A percentile compares a stretch with the other conserved stretches of the same genome.
Evolutionary conservation across 2,888 invertebrate genomes (phyloP).

Genomic region (Polietes domitor): DNA sequence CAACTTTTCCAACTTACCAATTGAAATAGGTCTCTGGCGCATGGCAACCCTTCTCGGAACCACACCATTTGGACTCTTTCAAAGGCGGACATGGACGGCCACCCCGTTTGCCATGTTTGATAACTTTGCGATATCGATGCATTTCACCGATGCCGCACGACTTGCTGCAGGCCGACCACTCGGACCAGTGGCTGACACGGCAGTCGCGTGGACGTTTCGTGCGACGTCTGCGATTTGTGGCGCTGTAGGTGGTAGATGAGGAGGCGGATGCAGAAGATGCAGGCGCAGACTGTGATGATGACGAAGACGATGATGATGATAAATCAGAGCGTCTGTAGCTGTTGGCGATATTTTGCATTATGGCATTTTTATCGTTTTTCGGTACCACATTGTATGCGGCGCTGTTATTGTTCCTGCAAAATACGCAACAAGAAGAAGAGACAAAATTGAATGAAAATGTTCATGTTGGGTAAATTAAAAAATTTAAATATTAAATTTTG

Average conservation of each 20-base stretch:
- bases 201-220: slow-evolving; percentile 86
- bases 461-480: not conserved
- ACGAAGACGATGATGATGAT: slow-evolving; percentile 75
- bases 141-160: slow-evolving; percentile 95
- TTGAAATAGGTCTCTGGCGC: slow-evolving; percentile 83
- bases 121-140: slow-evolving; percentile 88
- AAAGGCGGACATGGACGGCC: slow-evolving; percentile 92
- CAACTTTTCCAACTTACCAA: slow-evolving; percentile 82
- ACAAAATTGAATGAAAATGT: not conserved
- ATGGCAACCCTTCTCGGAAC: slow-evolving; percentile 87
- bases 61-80: slow-evolving; percentile 93
- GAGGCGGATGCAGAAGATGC: slow-evolving; percentile 66
- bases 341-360: slow-evolving; percentile 87
- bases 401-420: slow-evolving; percentile 74
- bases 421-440: not conserved
- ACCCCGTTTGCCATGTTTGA: slow-evolving; percentile 89
- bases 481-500: not conserved
- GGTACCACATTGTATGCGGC: slow-evolving; percentile 72
- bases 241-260: slow-evolving; percentile 75
- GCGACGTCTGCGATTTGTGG: slow-evolving; percentile 78
- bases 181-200: slow-evolving; percentile 92
- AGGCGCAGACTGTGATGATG: slow-evolving; percentile 73
- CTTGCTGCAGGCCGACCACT: slow-evolving; percentile 93
- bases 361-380: slow-evolving; percentile 86
- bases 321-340: slow-evolving; percentile 81